phyloP scores from a whole-genome alignment of 2,113 vertebrate species.

The Periophthalmodon schlosseri region DNA sequence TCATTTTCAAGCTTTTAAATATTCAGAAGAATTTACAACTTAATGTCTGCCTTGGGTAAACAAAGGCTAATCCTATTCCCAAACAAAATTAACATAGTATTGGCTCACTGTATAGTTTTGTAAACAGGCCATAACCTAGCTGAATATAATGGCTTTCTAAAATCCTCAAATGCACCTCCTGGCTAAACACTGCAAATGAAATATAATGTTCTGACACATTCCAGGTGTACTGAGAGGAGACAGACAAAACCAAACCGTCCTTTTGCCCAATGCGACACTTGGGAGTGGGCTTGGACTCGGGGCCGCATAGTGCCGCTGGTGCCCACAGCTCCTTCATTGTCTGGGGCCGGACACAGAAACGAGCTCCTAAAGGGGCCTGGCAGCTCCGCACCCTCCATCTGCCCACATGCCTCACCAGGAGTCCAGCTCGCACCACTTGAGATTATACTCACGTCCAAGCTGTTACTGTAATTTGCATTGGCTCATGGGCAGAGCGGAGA shows the following conservation, averaged over 20 bases:
- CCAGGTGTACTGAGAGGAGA: background rate
- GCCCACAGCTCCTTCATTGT: conserved; percentile 67
- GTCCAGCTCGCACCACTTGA: conserved; percentile 67
- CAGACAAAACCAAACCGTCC: conserved; percentile 11
- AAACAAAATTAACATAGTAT: background rate
- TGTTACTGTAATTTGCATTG: conserved; percentile 78
- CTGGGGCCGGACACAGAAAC: conserved; percentile 61
- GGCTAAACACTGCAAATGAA: background rate
- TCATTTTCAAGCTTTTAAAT: background rate
- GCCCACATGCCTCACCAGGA: conserved; percentile 60
- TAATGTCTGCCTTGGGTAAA: background rate
- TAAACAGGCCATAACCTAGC: background rate
- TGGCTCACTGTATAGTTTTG: background rate
- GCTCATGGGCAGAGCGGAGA: conserved; percentile 63
- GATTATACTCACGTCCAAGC: conserved; percentile 74
- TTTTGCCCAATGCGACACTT: conserved; percentile 36
- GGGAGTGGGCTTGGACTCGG: conserved; percentile 45
- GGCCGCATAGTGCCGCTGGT: conserved; percentile 55
- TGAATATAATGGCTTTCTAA: background rate
- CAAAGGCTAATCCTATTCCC: background rate
- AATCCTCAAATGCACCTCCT: background rate
- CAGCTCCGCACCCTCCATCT: conserved; percentile 65
- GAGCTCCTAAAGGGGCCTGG: conserved; percentile 68
- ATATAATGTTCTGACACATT: background rate
- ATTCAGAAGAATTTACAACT: background rate